These are phyloP conservation scores for Drosophila jambulina DNA, from an alignment of 1,140 invertebrate genomes.

Conservation along the genomic window DNA sequence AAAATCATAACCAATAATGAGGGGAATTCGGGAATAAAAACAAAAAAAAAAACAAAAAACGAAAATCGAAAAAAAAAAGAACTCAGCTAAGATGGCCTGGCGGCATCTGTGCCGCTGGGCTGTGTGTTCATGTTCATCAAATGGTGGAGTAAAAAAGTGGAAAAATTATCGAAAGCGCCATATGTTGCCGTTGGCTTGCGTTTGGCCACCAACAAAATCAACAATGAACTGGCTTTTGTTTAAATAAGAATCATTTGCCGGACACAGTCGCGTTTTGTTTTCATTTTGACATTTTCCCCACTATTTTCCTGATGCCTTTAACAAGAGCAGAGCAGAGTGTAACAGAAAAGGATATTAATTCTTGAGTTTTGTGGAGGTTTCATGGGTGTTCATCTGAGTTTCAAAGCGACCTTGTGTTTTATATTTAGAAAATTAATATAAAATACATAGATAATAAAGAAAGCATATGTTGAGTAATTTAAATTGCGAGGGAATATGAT, in stretches of 20 bases:
- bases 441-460: neutral
- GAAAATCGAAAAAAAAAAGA: neutral
- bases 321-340: neutral
- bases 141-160: slow-evolving; percentile 30
- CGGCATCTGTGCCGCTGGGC: slow-evolving; percentile 20
- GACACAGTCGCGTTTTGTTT: slow-evolving; percentile 53
- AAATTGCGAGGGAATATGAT: too few species aligned
- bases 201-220: slow-evolving; percentile 79
- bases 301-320: slow-evolving; percentile 44
- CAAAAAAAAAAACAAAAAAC: neutral
- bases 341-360: neutral
- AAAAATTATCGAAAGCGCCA: slow-evolving; percentile 68
- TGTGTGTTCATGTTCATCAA: slow-evolving; percentile 39
- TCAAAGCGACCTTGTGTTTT: too few species aligned
- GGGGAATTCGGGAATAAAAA: slow-evolving; percentile 21
- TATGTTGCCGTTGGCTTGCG: slow-evolving; percentile 67
- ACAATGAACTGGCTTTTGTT: slow-evolving; percentile 61
- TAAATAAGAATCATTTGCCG: slow-evolving; percentile 64
- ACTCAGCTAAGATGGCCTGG: slow-evolving; percentile 61
- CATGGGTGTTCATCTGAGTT: neutral
- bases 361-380: neutral
- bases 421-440: neutral
- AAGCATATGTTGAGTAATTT: too few species aligned
- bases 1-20: slow-evolving; percentile 73
- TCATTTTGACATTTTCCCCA: slow-evolving; percentile 40